These are phyloP conservation scores for Machimus rusticus DNA, from an alignment of 2,888 invertebrate genomes.

Conservation along the genomic window DNA sequence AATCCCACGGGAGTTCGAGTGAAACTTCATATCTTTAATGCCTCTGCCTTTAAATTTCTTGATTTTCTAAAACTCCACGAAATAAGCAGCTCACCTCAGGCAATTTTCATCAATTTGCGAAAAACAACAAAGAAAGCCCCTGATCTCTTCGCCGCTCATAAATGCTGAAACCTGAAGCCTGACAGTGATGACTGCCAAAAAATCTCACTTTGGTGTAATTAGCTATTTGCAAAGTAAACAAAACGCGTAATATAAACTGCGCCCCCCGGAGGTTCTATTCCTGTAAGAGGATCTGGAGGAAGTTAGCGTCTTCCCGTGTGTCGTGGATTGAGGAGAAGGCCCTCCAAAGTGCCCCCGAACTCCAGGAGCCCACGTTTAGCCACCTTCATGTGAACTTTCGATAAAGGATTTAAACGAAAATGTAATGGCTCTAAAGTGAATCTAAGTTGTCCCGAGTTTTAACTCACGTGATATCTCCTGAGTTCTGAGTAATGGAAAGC, in stretches of 20 bases:
- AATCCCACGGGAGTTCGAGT: neutral
- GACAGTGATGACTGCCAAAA: neutral
- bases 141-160: neutral
- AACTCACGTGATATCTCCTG: neutral
- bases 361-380: neutral
- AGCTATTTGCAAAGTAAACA: neutral
- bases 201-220: neutral
- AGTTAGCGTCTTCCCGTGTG: neutral
- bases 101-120: neutral
- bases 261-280: neutral
- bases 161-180: neutral
- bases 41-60: neutral
- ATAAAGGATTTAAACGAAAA: neutral
- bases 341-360: neutral
- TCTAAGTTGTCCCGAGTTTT: neutral
- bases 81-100: neutral
- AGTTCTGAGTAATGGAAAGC: neutral
- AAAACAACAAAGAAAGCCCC: neutral
- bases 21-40: neutral
- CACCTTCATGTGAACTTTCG: neutral
- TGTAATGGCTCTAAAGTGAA: neutral
- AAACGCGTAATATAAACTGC: neutral
- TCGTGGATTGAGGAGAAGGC: neutral
- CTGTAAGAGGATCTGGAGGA: neutral
- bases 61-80: neutral